phyloP scores from a whole-genome alignment of 2,113 vertebrate genomes.

The Istiophorus platypterus region DNA sequence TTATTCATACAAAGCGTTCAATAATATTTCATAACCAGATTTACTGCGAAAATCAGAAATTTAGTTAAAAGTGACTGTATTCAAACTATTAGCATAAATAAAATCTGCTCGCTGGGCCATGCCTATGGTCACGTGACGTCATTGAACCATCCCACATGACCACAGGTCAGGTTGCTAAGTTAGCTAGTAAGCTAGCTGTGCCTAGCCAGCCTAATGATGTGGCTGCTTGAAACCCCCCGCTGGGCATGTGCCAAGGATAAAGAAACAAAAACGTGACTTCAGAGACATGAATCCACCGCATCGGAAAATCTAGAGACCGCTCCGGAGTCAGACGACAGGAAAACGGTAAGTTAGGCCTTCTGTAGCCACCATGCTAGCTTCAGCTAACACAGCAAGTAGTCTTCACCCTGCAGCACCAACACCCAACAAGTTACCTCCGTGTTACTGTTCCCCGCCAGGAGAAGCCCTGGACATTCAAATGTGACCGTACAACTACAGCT shows the following conservation, averaged over 20 bases:
- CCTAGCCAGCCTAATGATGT: slow-evolving; percentile 60
- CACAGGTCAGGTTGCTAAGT: slow-evolving; percentile 65
- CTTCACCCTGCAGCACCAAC: slow-evolving; percentile 60
- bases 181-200: slow-evolving; percentile 62
- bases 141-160: slow-evolving; percentile 11
- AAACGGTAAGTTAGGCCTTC: slow-evolving; percentile 43
- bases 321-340: slow-evolving; percentile 13
- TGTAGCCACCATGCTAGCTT: slow-evolving; percentile 6
- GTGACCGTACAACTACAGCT: not conserved
- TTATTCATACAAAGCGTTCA: not conserved
- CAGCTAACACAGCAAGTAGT: slow-evolving; percentile 16
- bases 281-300: slow-evolving; percentile 27
- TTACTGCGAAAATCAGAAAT: not conserved
- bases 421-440: not conserved
- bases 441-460: too few species aligned
- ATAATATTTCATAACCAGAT: not conserved
- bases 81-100: too few species aligned
- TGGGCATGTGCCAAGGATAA: not conserved
- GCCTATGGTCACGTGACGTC: slow-evolving; percentile 52
- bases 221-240: slow-evolving; percentile 5
- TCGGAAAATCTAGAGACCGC: not conserved
- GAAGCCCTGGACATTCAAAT: not conserved
- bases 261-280: not conserved
- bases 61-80: not conserved
- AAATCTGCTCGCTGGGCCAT: not conserved